Evolutionary conservation across 2,113 vertebrate species (phyloP), one percentile per base, ranked within the genome.

Genomic region (Erinaceus europaeus): DNA sequence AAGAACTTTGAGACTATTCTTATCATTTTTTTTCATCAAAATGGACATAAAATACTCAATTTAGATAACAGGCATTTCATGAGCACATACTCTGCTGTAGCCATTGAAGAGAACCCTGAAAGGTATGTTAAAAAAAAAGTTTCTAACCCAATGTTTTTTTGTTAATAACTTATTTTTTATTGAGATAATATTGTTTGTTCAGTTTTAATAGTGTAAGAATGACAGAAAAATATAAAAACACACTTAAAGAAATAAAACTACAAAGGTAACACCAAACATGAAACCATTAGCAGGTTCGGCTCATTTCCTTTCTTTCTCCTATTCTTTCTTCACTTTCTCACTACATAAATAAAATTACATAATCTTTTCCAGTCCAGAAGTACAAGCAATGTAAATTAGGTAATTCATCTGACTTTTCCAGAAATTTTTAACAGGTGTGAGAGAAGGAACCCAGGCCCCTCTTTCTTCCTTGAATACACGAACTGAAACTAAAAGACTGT

Each of bases 381-480:
- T 9, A 57, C 72, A 90, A 90, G 74, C 50, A 89, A 40, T 89
- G 64, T 77, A 88, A 87, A 74, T 82, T 74, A 89, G 32, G 48
- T 69, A 76, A 81, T 78, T 61, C 52, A 64, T 59, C 21, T 79
- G 42, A 42, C 25, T 3, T 69, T 84, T 74, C 44, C 74, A 81
- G 87, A 84, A 86, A 48, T 7, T 20, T 74, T 87, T 84, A 52
- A 20, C 32, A 92, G 73, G 92, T 94, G 77, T 89, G 69, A 12
- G 29, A 92, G 65, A 93, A 86, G 65, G 74, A 87, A 77, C 23
- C 44, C 92, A 94, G 86, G 15, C 29, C 59, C 36, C 50, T 72
- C 69, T 21, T 36, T 42, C 90, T 85, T 92, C 79, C 55, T 32
- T 84, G 42, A 80, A 32, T 53, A 62, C 34, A 85, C 72, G 48